Evolutionary conservation across 2,888 invertebrate species (phyloP).

Genomic region (Galeopsomyia nigrocyanea): DNA sequence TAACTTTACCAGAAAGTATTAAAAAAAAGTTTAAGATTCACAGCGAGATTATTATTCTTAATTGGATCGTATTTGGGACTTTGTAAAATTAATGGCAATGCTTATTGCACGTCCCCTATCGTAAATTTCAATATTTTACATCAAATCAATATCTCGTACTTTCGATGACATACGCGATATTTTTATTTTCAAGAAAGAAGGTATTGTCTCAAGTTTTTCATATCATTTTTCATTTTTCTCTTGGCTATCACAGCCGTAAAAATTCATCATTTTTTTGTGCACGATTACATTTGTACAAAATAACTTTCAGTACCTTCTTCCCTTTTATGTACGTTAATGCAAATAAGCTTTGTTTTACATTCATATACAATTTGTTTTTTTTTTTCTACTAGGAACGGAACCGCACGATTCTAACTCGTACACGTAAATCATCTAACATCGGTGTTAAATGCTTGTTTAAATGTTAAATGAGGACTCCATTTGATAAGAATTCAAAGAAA

Average conservation of each 20-base stretch:
- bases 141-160: constrained; percentile 28
- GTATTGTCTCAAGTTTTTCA: not conserved
- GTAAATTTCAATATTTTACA: constrained; percentile 32
- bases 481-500: constrained; percentile 2
- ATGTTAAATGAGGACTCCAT: constrained; percentile 13
- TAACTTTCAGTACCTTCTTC: no score
- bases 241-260: not conserved
- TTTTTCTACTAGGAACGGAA: constrained; percentile 38
- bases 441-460: constrained; percentile 33
- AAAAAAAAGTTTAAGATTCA: constrained; percentile 25
- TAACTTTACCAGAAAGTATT: constrained; percentile 6
- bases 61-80: constrained; percentile 13
- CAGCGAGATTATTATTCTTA: constrained; percentile 21
- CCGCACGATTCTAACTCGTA: constrained; percentile 24
- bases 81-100: constrained; percentile 2
- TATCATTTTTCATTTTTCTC: not conserved
- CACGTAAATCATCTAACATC: constrained; percentile 29
- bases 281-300: not conserved
- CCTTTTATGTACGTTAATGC: no score
- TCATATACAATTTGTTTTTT: constrained; percentile 30
- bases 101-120: constrained; percentile 1
- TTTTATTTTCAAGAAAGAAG: not conserved
- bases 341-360: constrained; percentile 12
- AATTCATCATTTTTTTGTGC: not conserved
- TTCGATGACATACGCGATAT: constrained; percentile 23